These are phyloP conservation scores for Pogonomyrmex californicus DNA, from an alignment of 1,140 invertebrate genomes.

Conservation along the genomic window DNA sequence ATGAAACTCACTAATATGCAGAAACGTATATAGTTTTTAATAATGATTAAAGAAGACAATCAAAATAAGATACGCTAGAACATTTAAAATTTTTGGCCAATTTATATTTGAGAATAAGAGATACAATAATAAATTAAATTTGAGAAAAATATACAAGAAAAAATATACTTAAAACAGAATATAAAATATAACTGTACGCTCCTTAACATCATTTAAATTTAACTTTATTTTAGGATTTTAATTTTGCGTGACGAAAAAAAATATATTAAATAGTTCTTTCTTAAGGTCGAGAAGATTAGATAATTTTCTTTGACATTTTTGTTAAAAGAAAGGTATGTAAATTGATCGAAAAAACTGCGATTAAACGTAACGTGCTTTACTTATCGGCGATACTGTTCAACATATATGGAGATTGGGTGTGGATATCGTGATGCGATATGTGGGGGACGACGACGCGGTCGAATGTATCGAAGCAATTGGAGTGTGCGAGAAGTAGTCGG, in stretches of 20 bases:
- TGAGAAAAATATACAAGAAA: no score
- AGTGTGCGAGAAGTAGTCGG: constrained; percentile 70
- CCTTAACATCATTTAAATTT: no score
- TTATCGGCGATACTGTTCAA: constrained; percentile 42
- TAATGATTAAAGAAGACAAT: neutral
- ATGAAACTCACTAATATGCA: neutral
- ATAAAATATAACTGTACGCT: no score
- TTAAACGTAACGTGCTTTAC: neutral
- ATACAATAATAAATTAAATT: no score
- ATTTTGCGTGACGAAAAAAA: no score
- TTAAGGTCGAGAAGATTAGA: neutral
- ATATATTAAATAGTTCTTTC: no score
- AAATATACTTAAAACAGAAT: no score
- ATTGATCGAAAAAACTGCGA: neutral
- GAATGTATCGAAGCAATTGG: constrained; percentile 57
- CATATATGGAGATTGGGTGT: constrained; percentile 64
- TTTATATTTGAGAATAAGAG: no score
- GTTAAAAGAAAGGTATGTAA: neutral
- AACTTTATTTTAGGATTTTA: no score
- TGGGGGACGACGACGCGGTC: constrained; percentile 34
- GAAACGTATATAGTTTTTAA: no score
- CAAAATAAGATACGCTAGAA: neutral
- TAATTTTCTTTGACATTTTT: neutral
- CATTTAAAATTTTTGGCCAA: neutral
- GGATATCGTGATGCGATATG: constrained; percentile 67